phyloP scores from a whole-genome alignment of 2,888 invertebrate genomes.

The Cinara cedri region DNA sequence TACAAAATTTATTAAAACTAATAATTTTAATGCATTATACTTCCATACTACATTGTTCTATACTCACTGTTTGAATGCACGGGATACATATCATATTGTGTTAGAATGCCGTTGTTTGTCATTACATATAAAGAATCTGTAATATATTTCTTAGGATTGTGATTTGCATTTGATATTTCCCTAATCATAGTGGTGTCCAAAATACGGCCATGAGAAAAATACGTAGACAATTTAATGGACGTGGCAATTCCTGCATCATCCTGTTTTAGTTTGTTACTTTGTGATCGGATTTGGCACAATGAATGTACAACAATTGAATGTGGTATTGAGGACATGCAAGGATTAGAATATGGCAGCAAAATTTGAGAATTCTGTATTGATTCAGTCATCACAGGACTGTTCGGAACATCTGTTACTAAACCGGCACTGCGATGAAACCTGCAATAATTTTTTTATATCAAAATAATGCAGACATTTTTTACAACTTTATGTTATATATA shows the following conservation, averaged over 20 bases:
- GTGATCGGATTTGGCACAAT: slow-evolving; percentile 59
- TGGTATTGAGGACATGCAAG: slow-evolving; percentile 59
- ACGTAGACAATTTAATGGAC: slow-evolving; percentile 79
- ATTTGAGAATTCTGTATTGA: slow-evolving; percentile 55
- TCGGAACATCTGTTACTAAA: slow-evolving; percentile 70
- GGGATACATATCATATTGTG: slow-evolving; percentile 88
- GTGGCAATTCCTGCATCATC: slow-evolving; percentile 61
- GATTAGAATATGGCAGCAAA: slow-evolving; percentile 60
- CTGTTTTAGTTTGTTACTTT: slow-evolving; percentile 62
- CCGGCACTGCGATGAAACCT: slow-evolving; percentile 97
- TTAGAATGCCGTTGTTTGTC: slow-evolving; percentile 84
- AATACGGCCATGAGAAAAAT: slow-evolving; percentile 68
- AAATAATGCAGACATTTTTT: no score
- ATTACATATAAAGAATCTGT: slow-evolving; percentile 88
- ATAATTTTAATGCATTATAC: no score
- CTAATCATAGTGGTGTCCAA: slow-evolving; percentile 63
- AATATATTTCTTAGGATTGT: slow-evolving; percentile 61
- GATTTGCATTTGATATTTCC: slow-evolving; percentile 65
- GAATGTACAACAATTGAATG: slow-evolving; percentile 58
- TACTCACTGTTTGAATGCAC: slow-evolving; percentile 68
- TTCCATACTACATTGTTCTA: background rate
- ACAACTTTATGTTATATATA: no score
- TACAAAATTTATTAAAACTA: no score
- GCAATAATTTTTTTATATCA: no score
- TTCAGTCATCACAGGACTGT: slow-evolving; percentile 57